Conservation (phyloP, 2,113 vertebrate species). For the Accipiter virgatus region DNA sequence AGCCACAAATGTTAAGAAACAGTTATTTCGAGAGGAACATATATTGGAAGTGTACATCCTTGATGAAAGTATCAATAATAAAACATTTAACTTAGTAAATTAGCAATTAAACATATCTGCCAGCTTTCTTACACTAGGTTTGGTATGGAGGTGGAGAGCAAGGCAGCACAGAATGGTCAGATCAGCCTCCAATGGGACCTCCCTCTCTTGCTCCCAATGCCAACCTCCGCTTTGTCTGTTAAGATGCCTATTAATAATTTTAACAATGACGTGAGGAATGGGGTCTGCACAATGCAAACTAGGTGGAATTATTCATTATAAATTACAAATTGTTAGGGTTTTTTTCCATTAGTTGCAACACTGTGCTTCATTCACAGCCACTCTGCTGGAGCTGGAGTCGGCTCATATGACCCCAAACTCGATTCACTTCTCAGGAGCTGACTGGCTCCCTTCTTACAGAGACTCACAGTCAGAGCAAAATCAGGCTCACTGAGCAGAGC, state of each 20-base stretch:
- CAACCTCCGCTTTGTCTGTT: too few species aligned
- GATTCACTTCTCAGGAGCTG: not conserved
- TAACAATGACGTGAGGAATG: too few species aligned
- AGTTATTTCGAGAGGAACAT: not conserved
- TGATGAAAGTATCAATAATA: not conserved
- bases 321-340: not conserved
- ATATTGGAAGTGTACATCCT: not conserved
- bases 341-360: not conserved
- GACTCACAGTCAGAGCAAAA: not conserved
- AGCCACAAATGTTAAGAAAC: not conserved
- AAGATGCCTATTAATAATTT: too few species aligned
- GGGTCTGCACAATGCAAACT: not conserved
- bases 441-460: not conserved
- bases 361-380: not conserved
- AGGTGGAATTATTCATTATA: rapidly evolving
- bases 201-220: not conserved
- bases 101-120: not conserved
- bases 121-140: not conserved
- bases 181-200: rapidly evolving
- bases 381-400: not conserved
- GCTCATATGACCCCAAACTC: not conserved
- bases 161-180: rapidly evolving
- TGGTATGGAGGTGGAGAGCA: not conserved
- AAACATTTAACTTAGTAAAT: not conserved
- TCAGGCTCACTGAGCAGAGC: not conserved